Percentiles rank a stretch among this genome's conserved stretches.
phyloP scores from a whole-genome alignment of 2,888 invertebrate genomes.

The Leptothorax acervorum region DNA sequence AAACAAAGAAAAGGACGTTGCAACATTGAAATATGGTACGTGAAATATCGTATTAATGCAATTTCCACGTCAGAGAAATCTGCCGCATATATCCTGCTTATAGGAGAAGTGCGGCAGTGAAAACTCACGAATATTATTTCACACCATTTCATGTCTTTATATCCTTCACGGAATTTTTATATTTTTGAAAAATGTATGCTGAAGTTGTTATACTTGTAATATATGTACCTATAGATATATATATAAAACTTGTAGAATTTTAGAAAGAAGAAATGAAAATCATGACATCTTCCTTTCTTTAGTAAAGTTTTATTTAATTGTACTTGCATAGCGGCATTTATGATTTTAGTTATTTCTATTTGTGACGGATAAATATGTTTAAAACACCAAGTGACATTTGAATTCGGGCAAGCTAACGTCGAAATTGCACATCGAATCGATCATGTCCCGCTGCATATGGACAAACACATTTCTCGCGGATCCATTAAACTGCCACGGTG shows the following conservation, averaged over 20 bases:
- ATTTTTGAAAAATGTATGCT: constrained; percentile 1
- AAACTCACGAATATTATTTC: constrained; percentile 41
- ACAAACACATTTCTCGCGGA: constrained; percentile 43
- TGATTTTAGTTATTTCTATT: not conserved
- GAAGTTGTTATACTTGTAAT: not conserved
- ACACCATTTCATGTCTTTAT: not conserved
- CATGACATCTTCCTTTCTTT: not conserved
- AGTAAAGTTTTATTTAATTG: not conserved
- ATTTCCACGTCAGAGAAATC: constrained; percentile 48
- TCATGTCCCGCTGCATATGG: constrained; percentile 4
- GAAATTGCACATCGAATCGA: constrained; percentile 28
- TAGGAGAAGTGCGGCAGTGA: not conserved
- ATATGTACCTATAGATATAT: not conserved
- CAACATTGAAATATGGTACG: constrained; percentile 27
- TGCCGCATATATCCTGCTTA: constrained; percentile 13
- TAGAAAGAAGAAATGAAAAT: not conserved
- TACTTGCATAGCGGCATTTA: not conserved
- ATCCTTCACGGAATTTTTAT: constrained; percentile 1
- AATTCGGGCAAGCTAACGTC: constrained; percentile 6
- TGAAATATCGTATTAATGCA: constrained; percentile 47
- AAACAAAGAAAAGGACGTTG: not conserved
- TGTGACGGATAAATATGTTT: not conserved
- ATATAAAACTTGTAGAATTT: not conserved
- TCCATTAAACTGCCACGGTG: constrained; percentile 51
- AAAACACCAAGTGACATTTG: not conserved